A percentile compares a stretch with the other conserved stretches of the same genome.
Conservation (phyloP, 2,888 invertebrate species). For the Anagyrus pseudococci region DNA sequence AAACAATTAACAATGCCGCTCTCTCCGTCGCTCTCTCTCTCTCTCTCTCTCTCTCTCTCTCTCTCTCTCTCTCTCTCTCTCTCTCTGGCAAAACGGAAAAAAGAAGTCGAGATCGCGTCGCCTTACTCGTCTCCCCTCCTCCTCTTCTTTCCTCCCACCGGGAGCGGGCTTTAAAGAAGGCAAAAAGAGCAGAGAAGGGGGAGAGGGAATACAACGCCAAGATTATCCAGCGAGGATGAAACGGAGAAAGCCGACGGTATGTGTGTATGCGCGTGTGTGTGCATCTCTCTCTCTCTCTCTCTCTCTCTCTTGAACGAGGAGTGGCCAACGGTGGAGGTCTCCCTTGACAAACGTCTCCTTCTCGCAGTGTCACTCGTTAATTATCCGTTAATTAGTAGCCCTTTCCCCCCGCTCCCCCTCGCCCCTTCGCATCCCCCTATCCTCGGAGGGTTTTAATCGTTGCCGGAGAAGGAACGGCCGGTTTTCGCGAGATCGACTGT, state of each 20-base stretch:
- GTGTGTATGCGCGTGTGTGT: constrained; percentile 24
- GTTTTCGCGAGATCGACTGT: no score
- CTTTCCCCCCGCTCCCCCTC: neutral
- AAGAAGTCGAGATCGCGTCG: constrained; percentile 24
- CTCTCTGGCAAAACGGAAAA: constrained; percentile 6
- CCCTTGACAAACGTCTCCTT: constrained; percentile 52
- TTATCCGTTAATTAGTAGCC: constrained; percentile 60
- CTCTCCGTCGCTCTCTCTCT: constrained; percentile 22
- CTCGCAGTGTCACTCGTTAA: constrained; percentile 58
- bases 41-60: neutral
- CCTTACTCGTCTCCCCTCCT: constrained; percentile 4
- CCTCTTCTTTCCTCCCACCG: no score
- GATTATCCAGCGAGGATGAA: constrained; percentile 44
- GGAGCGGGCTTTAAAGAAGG: constrained; percentile 30
- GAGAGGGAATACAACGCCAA: constrained; percentile 42
- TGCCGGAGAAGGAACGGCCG: neutral
- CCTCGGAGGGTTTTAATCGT: no score
- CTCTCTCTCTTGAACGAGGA: no score
- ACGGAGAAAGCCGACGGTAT: constrained; percentile 44
- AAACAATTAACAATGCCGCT: constrained; percentile 61
- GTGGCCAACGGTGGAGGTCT: constrained; percentile 34
- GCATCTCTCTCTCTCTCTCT: neutral
- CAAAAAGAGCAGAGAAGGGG: constrained; percentile 37
- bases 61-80: neutral
- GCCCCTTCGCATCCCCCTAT: no score